Percentiles rank a stretch among this genome's conserved stretches.
Evolutionary conservation across 2,113 vertebrate species (phyloP).

Genomic region (Tenebrosternarchus preto): DNA sequence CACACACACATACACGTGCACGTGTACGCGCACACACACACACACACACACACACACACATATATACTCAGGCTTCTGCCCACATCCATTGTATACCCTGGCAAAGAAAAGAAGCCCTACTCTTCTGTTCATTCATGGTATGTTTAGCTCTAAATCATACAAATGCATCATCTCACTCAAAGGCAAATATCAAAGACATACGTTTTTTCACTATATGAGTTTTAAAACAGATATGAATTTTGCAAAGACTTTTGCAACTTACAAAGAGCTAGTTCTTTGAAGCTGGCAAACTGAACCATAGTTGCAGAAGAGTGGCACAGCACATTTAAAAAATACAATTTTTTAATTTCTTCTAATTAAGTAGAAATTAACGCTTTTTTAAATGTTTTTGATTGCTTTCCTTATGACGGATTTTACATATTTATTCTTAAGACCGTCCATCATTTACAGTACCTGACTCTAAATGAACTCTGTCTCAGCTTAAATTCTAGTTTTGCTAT

Average conservation of each 20-base stretch:
- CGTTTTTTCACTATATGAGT: conserved; percentile 24
- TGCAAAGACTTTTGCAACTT: background rate
- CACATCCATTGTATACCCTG: conserved; percentile 41
- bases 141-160: conserved; percentile 40
- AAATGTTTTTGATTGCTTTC: too few relatives aligned
- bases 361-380: background rate
- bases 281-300: background rate
- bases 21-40: conserved; percentile 25
- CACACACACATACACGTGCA: conserved; percentile 6
- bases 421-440: background rate
- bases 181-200: conserved; percentile 36
- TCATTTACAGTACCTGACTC: too few relatives aligned
- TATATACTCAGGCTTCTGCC: conserved; percentile 34
- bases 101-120: conserved; percentile 47
- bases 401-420: background rate
- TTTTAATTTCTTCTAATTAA: too few relatives aligned
- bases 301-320: too few relatives aligned
- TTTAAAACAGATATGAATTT: background rate
- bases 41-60: conserved; percentile 22
- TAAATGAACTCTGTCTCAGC: background rate
- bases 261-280: background rate
- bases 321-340: background rate
- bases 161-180: conserved; percentile 10
- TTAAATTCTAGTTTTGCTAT: background rate
- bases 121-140: conserved; percentile 47